Conservation (phyloP, 2,888 invertebrate species). For the Nemotelus nigrinus region DNA sequence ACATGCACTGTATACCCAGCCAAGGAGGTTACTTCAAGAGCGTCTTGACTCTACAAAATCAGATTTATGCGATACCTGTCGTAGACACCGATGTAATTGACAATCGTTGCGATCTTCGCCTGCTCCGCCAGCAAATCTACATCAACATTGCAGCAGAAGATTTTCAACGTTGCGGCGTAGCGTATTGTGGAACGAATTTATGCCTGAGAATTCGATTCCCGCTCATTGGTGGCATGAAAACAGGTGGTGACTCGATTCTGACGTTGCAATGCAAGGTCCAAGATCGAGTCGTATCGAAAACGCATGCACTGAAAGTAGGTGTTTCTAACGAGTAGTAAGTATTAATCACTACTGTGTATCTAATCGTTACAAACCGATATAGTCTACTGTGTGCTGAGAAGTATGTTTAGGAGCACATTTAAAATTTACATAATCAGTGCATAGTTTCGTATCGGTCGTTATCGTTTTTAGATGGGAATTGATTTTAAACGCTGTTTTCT, state of each 20-base stretch:
- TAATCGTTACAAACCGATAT: conserved; percentile 47
- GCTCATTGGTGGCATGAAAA: conserved; percentile 66
- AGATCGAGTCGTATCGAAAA: conserved; percentile 67
- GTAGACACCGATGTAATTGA: conserved; percentile 62
- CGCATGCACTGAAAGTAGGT: conserved; percentile 64
- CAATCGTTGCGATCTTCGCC: conserved; percentile 58
- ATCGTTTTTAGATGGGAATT: too few relatives aligned
- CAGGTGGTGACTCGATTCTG: conserved; percentile 67
- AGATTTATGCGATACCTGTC: conserved; percentile 59
- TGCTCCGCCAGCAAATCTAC: conserved; percentile 59
- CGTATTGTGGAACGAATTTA: conserved; percentile 66
- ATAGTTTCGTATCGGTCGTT: too few relatives aligned
- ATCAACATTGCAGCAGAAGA: conserved; percentile 65
- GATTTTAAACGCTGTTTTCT: too few relatives aligned
- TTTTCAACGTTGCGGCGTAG: conserved; percentile 68
- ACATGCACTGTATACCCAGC: conserved; percentile 60
- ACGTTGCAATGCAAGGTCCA: conserved; percentile 69
- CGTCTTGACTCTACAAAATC: conserved; percentile 62
- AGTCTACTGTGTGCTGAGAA: too few relatives aligned
- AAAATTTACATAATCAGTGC: too few relatives aligned
- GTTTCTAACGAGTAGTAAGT: conserved; percentile 65
- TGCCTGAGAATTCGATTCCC: conserved; percentile 70
- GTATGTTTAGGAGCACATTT: too few relatives aligned
- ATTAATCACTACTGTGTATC: conserved; percentile 55
- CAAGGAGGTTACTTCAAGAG: conserved; percentile 62